These are phyloP conservation scores for Notospermus geniculatus DNA, from an alignment of 1,140 invertebrate species.

Conservation along the genomic window DNA sequence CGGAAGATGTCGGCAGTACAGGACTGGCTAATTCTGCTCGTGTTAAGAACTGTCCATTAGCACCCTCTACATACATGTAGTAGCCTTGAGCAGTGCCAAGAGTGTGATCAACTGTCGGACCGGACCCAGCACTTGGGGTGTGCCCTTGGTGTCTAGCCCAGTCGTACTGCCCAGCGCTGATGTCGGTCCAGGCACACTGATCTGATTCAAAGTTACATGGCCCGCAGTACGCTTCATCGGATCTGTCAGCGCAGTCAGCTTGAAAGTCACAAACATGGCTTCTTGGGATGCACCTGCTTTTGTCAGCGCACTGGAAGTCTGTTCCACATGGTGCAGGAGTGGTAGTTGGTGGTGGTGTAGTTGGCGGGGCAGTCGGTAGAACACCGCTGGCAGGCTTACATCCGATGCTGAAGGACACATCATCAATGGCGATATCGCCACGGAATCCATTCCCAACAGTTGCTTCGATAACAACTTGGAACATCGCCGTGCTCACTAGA, in stretches of 20 bases:
- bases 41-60: constrained; percentile 37
- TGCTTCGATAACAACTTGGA: constrained; percentile 41
- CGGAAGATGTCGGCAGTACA: constrained; percentile 31
- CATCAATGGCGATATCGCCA: constrained; percentile 48
- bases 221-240: constrained; percentile 48
- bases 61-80: constrained; percentile 41
- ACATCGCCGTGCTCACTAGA: constrained; percentile 23
- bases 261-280: constrained; percentile 38
- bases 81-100: constrained; percentile 29
- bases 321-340: constrained; percentile 28
- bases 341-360: constrained; percentile 28
- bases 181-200: constrained; percentile 46
- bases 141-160: constrained; percentile 31
- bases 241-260: constrained; percentile 39
- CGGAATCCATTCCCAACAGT: constrained; percentile 26
- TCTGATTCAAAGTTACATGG: constrained; percentile 47
- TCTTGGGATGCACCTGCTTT: constrained; percentile 30
- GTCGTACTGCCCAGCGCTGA: constrained; percentile 37
- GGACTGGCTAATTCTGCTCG: constrained; percentile 39
- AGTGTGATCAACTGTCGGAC: constrained; percentile 29
- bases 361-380: constrained; percentile 32
- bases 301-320: constrained; percentile 34
- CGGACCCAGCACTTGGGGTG: constrained; percentile 19
- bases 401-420: constrained; percentile 36
- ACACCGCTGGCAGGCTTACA: constrained; percentile 28